These are phyloP conservation scores for Liposcelis brunnea DNA, from an alignment of 2,888 invertebrate genomes.

Conservation along the genomic window DNA sequence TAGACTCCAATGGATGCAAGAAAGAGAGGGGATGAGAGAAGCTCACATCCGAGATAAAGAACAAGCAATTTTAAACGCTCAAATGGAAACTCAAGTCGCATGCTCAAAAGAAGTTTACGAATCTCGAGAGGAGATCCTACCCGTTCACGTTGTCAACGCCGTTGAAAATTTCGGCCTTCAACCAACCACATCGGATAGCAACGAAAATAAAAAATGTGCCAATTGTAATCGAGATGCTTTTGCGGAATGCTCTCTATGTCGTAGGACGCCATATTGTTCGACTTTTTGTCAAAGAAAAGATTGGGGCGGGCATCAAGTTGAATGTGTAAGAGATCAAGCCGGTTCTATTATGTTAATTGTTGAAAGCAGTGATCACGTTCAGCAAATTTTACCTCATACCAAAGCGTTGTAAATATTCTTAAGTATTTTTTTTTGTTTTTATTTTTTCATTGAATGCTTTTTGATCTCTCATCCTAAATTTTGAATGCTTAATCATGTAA, in stretches of 20 bases:
- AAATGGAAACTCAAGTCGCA: conserved; percentile 42
- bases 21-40: conserved; percentile 38
- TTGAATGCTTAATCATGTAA: no score
- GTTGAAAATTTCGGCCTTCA: conserved; percentile 36
- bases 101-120: conserved; percentile 20
- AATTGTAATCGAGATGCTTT: conserved; percentile 78
- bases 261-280: conserved; percentile 75
- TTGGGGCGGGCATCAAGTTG: conserved; percentile 73
- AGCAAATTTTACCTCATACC: background rate
- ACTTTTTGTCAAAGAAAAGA: conserved; percentile 82
- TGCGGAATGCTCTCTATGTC: conserved; percentile 72
- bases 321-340: conserved; percentile 42
- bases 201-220: conserved; percentile 66
- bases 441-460: no score
- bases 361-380: conserved; percentile 35
- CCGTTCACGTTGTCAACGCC: conserved; percentile 25
- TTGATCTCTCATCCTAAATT: no score
- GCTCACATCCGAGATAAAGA: conserved; percentile 39
- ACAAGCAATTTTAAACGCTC: conserved; percentile 46
- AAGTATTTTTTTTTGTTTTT: no score
- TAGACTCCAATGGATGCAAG: conserved; percentile 44
- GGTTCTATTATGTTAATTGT: conserved; percentile 69
- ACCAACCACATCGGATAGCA: conserved; percentile 37
- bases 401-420: background rate
- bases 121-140: conserved; percentile 15